phyloP scores from a whole-genome alignment of 1,140 invertebrate genomes.

The Bilobella aurantiaca region DNA sequence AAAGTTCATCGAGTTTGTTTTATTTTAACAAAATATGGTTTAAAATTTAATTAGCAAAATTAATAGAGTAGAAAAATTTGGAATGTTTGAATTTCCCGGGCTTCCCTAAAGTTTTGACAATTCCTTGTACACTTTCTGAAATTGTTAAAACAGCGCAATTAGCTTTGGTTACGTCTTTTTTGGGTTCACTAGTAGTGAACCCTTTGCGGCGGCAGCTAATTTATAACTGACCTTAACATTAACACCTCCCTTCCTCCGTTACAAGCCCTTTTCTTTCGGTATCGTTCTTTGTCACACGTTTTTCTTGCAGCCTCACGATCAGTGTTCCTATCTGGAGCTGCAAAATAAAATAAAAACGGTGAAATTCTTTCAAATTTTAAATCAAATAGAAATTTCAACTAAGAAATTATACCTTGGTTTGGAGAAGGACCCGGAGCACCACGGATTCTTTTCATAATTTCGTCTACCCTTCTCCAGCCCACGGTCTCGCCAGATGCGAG shows the following conservation, averaged over 20 bases:
- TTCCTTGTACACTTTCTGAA: not conserved
- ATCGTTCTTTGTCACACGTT: not conserved
- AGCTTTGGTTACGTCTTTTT: not conserved
- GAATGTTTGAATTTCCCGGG: too few species aligned
- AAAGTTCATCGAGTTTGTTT: too few species aligned
- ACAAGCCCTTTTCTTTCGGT: not conserved
- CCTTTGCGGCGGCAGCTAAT: too few species aligned
- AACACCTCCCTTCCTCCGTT: not conserved
- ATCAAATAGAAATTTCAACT: too few species aligned
- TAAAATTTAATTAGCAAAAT: too few species aligned
- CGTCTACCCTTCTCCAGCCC: not conserved
- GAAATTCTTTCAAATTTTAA: too few species aligned
- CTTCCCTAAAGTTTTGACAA: too few species aligned
- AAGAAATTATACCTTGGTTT: not conserved
- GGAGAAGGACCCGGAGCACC: not conserved
- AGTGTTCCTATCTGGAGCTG: not conserved
- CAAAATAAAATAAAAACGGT: too few species aligned
- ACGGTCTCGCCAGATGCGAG: not conserved
- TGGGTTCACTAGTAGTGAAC: not conserved
- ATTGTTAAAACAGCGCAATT: too few species aligned
- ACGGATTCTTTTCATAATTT: not conserved
- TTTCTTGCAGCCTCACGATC: not conserved
- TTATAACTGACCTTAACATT: not conserved
- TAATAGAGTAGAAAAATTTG: too few species aligned
- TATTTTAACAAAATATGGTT: too few species aligned